These are phyloP conservation scores for Gymnodraco acuticeps DNA, from an alignment of 2,797 vertebrate genomes.

Conservation along the genomic window DNA sequence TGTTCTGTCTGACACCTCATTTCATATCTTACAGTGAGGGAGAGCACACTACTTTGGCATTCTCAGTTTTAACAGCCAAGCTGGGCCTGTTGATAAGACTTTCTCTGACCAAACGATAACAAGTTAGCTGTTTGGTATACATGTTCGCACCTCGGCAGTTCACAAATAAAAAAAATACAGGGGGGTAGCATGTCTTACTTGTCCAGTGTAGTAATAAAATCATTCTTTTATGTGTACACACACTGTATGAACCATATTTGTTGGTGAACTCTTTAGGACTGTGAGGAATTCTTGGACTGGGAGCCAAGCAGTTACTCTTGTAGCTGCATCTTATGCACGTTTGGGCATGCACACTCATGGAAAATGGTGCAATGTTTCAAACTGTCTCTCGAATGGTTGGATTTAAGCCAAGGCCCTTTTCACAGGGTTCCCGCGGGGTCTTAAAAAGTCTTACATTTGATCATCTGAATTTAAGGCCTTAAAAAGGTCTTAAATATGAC, in stretches of 20 bases:
- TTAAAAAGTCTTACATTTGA: too few species aligned
- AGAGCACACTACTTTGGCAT: constrained; percentile 25
- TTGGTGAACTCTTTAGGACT: constrained; percentile 15
- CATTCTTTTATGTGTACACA: neutral
- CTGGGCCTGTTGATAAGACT: constrained; percentile 13
- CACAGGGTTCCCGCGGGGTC: neutral
- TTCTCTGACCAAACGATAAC: constrained; percentile 14
- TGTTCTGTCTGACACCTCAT: constrained; percentile 26
- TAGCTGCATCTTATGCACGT: constrained; percentile 43
- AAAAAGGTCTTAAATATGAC: too few species aligned
- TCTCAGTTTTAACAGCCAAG: constrained; percentile 37
- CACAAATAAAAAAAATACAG: neutral
- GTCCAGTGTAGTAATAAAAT: too few species aligned
- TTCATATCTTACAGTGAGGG: constrained; percentile 18
- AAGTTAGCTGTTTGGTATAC: constrained; percentile 16
- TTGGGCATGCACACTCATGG: constrained; percentile 50
- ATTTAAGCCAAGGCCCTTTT: constrained; percentile 15
- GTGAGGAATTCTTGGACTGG: constrained; percentile 14
- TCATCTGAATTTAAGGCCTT: too few species aligned
- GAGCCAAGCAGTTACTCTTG: constrained; percentile 24
- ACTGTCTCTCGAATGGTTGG: constrained; percentile 26
- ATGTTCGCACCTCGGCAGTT: neutral
- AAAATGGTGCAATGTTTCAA: constrained; percentile 38
- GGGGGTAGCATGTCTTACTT: neutral
- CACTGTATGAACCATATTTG: constrained; percentile 6